A percentile compares a stretch with the other conserved stretches of the same genome.
These are phyloP conservation scores for Hyles vespertilio DNA, from an alignment of 1,140 invertebrate genomes.

Conservation along the genomic window DNA sequence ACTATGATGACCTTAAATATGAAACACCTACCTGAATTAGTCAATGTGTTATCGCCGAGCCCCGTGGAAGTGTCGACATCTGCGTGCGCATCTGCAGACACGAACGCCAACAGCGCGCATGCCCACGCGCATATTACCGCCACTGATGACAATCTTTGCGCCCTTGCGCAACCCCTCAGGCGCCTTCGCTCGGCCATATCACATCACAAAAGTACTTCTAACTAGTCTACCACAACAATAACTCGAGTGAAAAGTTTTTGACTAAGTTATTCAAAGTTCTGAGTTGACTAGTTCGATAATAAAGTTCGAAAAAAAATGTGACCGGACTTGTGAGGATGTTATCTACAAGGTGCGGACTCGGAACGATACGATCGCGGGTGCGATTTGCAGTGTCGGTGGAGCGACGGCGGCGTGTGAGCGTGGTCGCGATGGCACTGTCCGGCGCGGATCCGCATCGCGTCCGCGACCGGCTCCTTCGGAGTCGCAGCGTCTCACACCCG, in stretches of 20 bases:
- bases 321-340: background rate
- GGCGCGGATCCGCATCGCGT: slow-evolving; percentile 50
- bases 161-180: slow-evolving; percentile 28
- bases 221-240: slow-evolving; percentile 1
- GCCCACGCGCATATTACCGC: slow-evolving; percentile 57
- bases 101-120: slow-evolving; percentile 51
- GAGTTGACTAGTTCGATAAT: background rate
- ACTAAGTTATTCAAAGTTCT: too few relatives aligned
- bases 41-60: slow-evolving; percentile 61
- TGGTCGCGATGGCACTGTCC: slow-evolving; percentile 58
- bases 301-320: background rate
- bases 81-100: slow-evolving; percentile 46
- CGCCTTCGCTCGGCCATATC: slow-evolving; percentile 54
- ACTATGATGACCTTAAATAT: background rate
- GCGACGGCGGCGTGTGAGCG: slow-evolving; percentile 39
- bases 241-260: slow-evolving; percentile 5
- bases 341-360: slow-evolving; percentile 21
- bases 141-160: slow-evolving; percentile 30
- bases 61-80: slow-evolving; percentile 67
- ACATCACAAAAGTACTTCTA: slow-evolving; percentile 56
- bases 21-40: slow-evolving; percentile 57
- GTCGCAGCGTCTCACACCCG: slow-evolving; percentile 50
- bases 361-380: slow-evolving; percentile 12
- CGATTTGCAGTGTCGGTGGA: background rate
- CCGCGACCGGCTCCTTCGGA: slow-evolving; percentile 61